Conservation (phyloP, 2,797 vertebrate genomes). For the Tokudaia tokunoshimensis region DNA sequence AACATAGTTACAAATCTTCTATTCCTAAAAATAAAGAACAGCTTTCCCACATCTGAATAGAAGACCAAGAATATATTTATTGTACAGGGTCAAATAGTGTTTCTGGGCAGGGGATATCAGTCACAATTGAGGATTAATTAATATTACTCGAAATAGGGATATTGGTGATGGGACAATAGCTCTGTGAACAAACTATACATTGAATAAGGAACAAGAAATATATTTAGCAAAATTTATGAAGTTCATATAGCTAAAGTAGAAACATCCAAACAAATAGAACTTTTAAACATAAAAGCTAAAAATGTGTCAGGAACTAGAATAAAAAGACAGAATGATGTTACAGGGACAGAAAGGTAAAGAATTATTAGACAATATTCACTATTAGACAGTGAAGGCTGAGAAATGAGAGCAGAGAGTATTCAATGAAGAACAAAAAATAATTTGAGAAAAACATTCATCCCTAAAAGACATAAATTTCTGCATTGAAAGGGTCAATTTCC, state of each 20-base stretch:
- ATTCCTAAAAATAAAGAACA: neutral
- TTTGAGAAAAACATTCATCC: neutral
- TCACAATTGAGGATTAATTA: neutral
- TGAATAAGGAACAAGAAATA: neutral
- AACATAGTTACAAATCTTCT: neutral
- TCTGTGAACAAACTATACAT: neutral
- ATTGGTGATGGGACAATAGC: neutral
- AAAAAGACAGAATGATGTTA: neutral
- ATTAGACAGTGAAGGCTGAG: neutral
- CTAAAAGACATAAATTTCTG: constrained; percentile 2
- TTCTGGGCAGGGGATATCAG: neutral
- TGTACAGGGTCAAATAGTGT: neutral
- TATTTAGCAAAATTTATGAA: neutral
- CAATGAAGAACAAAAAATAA: constrained; percentile 49
- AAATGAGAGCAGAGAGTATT: neutral
- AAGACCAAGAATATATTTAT: neutral
- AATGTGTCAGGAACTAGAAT: neutral
- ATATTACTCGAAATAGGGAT: neutral
- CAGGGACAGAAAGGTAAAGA: neutral
- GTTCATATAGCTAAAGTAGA: neutral
- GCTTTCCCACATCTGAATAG: neutral
- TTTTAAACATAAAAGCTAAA: constrained; percentile 44
- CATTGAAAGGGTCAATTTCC: neutral
- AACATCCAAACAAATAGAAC: neutral
- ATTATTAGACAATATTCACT: neutral